A percentile compares a stretch with the other conserved stretches of the same genome.
These are phyloP conservation scores for Phalacrocorax brasilianus DNA, from an alignment of 2,113 vertebrate species.

Conservation along the genomic window DNA sequence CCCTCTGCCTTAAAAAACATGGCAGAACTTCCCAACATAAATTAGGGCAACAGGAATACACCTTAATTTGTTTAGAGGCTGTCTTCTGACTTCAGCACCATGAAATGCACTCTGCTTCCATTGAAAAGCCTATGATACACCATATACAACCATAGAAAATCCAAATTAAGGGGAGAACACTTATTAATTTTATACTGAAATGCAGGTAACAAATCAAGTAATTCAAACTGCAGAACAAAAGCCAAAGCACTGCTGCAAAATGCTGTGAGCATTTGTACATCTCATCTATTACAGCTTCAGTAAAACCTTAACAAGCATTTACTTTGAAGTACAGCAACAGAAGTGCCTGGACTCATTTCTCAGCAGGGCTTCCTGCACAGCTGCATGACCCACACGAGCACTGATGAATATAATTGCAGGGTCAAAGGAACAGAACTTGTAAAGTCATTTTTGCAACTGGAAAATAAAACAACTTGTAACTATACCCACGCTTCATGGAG, in stretches of 20 bases:
- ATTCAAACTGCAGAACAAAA: not conserved
- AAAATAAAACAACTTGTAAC: not conserved
- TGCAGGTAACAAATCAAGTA: not conserved
- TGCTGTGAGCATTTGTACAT: not conserved
- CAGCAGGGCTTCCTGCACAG: not conserved
- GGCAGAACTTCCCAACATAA: not conserved
- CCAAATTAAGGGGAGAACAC: not conserved
- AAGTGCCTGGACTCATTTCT: not conserved
- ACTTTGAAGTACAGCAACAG: not conserved
- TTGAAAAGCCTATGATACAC: not conserved
- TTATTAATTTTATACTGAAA: not conserved
- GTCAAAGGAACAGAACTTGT: not conserved
- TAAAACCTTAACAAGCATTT: not conserved
- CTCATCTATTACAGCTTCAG: not conserved
- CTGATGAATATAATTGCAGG: not conserved
- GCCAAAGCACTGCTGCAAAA: not conserved
- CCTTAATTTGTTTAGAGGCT: not conserved
- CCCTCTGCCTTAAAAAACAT: not conserved
- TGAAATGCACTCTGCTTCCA: not conserved
- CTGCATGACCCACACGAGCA: not conserved
- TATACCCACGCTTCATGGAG: fast-evolving
- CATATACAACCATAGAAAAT: not conserved
- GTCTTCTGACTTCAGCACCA: not conserved
- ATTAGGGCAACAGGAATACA: not conserved
- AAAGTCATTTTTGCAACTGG: not conserved